Evolutionary conservation across 2,113 vertebrate species (phyloP), one percentile per base, ranked within the genome.

Genomic region (Maccullochella peelii): DNA sequence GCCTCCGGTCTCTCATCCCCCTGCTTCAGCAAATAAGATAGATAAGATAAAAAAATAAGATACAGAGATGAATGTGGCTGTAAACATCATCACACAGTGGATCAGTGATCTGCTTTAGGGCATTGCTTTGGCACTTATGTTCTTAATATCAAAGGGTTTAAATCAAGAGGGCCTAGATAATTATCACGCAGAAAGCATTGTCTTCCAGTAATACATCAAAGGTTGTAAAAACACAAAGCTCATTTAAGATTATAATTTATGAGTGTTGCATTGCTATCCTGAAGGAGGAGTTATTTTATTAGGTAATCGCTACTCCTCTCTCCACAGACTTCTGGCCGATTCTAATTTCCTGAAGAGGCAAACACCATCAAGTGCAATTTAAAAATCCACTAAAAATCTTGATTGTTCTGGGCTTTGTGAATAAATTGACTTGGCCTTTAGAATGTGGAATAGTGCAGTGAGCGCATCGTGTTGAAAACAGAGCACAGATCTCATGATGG

Each of bases 241-340:
- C 58, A 84, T 84, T 67, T 63, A n/a, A 61, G 66, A 90, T 86
- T 57, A 69, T 77, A 77, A 89, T 87, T 70, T 88, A 63, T 80
- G 76, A 80, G 57, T 73, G 77, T 59, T 75, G 72, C 68, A 65
- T 66, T 72, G 61, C 82, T 80, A 77, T 86, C 70, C 76, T 86
- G 74, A 77, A 88, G 75, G 68, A 89, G 54, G 61, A 84, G 75
- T 87, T 87, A 83, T 80, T 90, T 84, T 52, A 88, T 90, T 76
- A 76, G 79, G 49, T 83, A 61, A 86, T 90, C 79, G 80, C 44
- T 8, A 40, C 70, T 75, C 62, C 25, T 75, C 30, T 80, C 55
- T 75, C 23, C 21, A 3, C 6, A 77, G 57, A 86, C 65, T 65
- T 83, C 66, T 49, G 71, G 73, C 61, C 38, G 62, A 68, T 84